Evolutionary conservation across 2,113 vertebrate genomes (phyloP), one percentile per base, ranked within the genome.

Genomic region (Dissostichus mawsoni): DNA sequence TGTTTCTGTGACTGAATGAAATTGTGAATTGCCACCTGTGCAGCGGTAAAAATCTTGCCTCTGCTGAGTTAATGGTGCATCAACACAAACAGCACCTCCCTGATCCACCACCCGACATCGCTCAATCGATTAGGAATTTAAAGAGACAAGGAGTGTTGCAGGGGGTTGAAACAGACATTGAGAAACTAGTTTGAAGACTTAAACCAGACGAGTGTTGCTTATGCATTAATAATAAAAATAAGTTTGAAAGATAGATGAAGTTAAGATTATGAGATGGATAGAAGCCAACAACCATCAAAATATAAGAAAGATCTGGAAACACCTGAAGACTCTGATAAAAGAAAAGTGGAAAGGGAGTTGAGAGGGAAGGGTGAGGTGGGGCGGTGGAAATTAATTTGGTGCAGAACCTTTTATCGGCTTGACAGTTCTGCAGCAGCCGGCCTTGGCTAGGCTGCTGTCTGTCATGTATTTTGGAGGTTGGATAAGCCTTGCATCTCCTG

Each of bases 401-500:
- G 80, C 36, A 69, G 51, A 81, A 78, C 81, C 72, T 85, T 86
- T 86, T 71, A 86, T 69, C 48, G 18, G 16, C 62, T 83, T 81
- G 79, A 87, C 79, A 79, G 78, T 82, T 85, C 81, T 83, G 70
- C 63, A 73, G 76, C 67, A 61, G 25, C 63, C 8, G 12, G 48
- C 61, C 55, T 71, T 86, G 67, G 74, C 76, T 56, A 36, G 63
- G 76, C 67, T 78, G 53, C 76, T 84, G 76, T 84, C 85, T 80
- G 80, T 87, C 74, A 74, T 68, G 74, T 88, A 64, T 76, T 79
- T 53, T 84, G 48, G 58, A 81, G 71, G 80, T 88, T 86, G 85
- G 87, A 89, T 89, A 89, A 91, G 83, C 55, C 68, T 66, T 61
- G 78, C 74, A 66, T 84, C 84, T 88, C 63, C 48, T 74, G 47